phyloP scores from a whole-genome alignment of 2,113 vertebrate genomes.

The Illadopsis cleaveri region DNA sequence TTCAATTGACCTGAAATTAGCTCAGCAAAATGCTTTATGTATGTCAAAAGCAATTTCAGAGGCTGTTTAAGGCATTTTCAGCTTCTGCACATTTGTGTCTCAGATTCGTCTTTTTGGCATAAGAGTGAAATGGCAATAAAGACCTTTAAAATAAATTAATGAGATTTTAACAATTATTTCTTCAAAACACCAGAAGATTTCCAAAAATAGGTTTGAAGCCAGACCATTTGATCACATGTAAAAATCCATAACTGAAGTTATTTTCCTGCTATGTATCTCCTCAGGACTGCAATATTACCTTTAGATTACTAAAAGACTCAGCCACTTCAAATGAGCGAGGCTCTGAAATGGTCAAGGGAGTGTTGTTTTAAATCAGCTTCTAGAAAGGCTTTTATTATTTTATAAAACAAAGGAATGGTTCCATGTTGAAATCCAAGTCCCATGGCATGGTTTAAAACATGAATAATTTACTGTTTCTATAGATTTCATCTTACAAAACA shows the following conservation, averaged over 20 bases:
- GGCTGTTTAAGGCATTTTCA: background rate
- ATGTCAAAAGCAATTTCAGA: background rate
- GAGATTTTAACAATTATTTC: background rate
- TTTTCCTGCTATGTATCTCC: background rate
- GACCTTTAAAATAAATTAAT: background rate
- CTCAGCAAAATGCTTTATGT: background rate
- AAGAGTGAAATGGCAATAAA: background rate
- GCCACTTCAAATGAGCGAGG: background rate
- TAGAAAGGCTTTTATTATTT: background rate
- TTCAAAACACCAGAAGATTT: background rate
- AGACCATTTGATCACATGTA: background rate
- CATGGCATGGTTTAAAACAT: background rate
- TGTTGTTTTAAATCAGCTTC: background rate
- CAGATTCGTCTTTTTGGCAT: background rate
- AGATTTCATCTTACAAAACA: slow-evolving; percentile 22
- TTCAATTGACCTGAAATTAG: background rate
- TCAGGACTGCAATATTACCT: background rate
- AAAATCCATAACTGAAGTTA: background rate
- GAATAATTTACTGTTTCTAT: background rate
- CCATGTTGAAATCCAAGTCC: background rate
- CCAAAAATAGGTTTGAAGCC: background rate
- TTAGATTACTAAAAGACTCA: background rate
- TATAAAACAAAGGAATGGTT: background rate
- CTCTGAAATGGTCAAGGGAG: background rate
- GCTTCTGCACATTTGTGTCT: background rate